Percentiles rank a stretch among this genome's conserved stretches.
Conservation (phyloP, 2,888 invertebrate species). For the Prosapia bicincta region DNA sequence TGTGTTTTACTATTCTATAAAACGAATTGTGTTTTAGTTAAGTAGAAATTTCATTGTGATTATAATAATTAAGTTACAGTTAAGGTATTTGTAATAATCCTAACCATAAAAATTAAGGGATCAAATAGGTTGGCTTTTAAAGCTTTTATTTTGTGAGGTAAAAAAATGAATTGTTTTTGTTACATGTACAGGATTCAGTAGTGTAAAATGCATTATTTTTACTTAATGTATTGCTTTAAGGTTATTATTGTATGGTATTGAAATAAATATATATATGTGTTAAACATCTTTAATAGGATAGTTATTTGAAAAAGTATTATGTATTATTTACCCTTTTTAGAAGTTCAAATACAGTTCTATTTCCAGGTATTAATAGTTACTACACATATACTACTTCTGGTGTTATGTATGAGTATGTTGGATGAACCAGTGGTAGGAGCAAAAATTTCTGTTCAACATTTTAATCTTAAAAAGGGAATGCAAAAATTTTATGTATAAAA, state of each 20-base stretch:
- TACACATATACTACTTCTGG: too few relatives aligned
- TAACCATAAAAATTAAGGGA: background rate
- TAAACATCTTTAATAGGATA: background rate
- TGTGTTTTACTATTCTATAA: background rate
- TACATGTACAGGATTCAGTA: background rate
- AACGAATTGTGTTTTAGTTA: background rate
- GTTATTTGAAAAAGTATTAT: too few relatives aligned
- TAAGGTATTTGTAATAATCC: background rate
- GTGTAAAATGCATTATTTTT: background rate
- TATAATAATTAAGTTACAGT: background rate
- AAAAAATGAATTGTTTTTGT: background rate
- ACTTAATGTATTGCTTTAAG: background rate
- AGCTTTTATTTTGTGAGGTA: background rate
- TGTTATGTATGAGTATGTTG: too few relatives aligned
- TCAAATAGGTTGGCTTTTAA: background rate
- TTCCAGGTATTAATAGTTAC: too few relatives aligned
- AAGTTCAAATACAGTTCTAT: too few relatives aligned
- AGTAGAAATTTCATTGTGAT: background rate
- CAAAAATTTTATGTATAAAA: too few relatives aligned
- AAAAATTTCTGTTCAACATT: too few relatives aligned
- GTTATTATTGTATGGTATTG: background rate
- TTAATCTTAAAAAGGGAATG: too few relatives aligned
- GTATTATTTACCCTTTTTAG: too few relatives aligned
- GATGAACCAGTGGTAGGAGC: too few relatives aligned
- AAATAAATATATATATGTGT: slow-evolving; percentile 2